Evolutionary conservation across 2,888 invertebrate genomes (phyloP), one percentile per base, ranked within the genome.

Genomic region (Teleiodes luculella): DNA sequence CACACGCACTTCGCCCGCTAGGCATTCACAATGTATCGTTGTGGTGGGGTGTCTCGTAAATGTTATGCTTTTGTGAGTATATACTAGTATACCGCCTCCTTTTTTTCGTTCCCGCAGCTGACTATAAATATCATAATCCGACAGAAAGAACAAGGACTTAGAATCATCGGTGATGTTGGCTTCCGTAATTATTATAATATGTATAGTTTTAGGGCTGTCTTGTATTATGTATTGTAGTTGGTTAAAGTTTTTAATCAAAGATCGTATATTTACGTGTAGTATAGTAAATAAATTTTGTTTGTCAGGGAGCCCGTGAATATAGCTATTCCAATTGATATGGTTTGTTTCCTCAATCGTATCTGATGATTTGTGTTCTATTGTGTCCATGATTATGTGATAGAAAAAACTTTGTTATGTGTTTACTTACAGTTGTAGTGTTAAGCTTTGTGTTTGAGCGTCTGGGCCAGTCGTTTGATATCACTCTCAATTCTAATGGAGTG

Each of bases 191-290:
- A 54, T 46, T 7, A 58, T 52, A 11, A 51, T n/a, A n/a, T 58
- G 57, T 30, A 58, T 48, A 30, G 24, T 45, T 3, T 36, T 20
- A 10, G 33, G 24, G 16, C 53, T 53, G 16, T 14, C 48, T 10
- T 16, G 4, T 16, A 58, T 16, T 30, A 58, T 59, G 10, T 53
- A 56, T 55, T 62, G 59, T n/a, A 62, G 46, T 5, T 59, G 56
- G 6, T 24, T 28, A 43, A 59, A 57, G 24, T 62, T 59, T 52
- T 54, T 54, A 3, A 55, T 49, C 28, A 56, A 35, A 3, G 56
- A 57, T 16, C 54, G 33, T 11, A 54, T 50, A 20, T 54, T 54
- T 8, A 50, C 35, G 30, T 54, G 54, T 4, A 49, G 13, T n/a
- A 35, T 11, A 11, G 4, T 48, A 11, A 48, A 10, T 10, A 6